These are phyloP conservation scores for Gnathochromis pfefferi DNA, from an alignment of 2,113 vertebrate species.

Conservation along the genomic window DNA sequence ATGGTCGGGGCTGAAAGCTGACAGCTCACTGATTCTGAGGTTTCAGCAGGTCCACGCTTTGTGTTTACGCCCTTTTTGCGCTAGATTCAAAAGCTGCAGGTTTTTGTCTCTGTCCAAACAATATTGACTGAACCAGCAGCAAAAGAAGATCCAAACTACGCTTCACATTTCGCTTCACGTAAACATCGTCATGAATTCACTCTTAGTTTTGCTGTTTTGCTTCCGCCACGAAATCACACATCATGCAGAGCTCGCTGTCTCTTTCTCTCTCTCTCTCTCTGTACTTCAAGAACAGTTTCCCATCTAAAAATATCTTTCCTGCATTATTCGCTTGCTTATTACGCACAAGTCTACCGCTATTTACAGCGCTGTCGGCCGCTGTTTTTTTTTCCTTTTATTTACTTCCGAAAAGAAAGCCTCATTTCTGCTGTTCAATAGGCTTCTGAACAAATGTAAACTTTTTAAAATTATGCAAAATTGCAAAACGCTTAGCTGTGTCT, in stretches of 20 bases:
- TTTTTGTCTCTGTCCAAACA: background rate
- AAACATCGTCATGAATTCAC: background rate
- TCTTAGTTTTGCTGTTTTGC: fast-evolving
- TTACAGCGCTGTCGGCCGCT: too few species aligned
- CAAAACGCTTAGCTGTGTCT: background rate
- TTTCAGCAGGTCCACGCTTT: fast-evolving
- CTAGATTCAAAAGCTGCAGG: background rate
- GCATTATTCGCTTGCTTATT: too few species aligned
- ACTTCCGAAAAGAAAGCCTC: too few species aligned
- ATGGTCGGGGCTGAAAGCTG: background rate
- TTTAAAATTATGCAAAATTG: too few species aligned
- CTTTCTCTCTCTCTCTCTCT: too few species aligned
- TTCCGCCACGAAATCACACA: background rate
- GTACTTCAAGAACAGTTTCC: too few species aligned
- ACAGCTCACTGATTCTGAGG: background rate
- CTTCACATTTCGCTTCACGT: background rate
- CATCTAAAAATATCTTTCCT: too few species aligned
- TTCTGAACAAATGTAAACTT: too few species aligned
- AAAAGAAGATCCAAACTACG: background rate
- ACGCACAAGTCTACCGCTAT: too few species aligned
- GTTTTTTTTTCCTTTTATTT: too few species aligned
- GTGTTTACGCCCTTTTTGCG: background rate
- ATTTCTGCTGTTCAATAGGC: too few species aligned
- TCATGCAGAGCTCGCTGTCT: too few species aligned
- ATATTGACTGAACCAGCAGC: background rate